A percentile compares a stretch with the other conserved stretches of the same genome.
phyloP scores from a whole-genome alignment of 2,888 invertebrate genomes.

The Ypsolopha scabrella region DNA sequence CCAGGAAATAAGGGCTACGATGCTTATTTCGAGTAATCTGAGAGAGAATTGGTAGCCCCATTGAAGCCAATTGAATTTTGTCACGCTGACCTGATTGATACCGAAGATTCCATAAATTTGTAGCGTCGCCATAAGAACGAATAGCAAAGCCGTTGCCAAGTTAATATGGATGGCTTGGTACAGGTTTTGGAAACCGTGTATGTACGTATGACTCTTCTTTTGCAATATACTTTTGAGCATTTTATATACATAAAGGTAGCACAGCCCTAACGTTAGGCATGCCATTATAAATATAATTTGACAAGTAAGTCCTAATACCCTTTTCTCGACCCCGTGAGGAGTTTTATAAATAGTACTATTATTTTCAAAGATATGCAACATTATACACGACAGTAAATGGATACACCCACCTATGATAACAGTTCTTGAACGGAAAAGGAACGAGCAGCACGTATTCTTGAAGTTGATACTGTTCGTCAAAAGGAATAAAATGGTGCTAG shows the following conservation, averaged over 20 bases:
- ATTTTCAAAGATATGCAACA: constrained; percentile 83
- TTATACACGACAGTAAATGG: constrained; percentile 84
- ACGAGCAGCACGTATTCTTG: constrained; percentile 77
- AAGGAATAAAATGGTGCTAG: constrained; percentile 87
- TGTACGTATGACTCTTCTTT: constrained; percentile 83
- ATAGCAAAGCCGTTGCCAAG: constrained; percentile 86
- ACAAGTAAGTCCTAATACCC: constrained; percentile 80
- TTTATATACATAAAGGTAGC: constrained; percentile 87
- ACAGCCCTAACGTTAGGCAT: constrained; percentile 84
- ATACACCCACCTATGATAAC: constrained; percentile 82
- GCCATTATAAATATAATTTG: constrained; percentile 89
- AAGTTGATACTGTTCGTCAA: constrained; percentile 83
- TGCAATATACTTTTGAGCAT: constrained; percentile 80
- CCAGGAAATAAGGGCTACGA: constrained; percentile 87
- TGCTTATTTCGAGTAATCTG: constrained; percentile 87
- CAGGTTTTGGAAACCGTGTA: constrained; percentile 83
- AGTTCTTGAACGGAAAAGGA: constrained; percentile 81
- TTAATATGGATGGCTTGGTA: constrained; percentile 92
- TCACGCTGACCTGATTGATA: constrained; percentile 66
- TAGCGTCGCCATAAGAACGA: constrained; percentile 84
- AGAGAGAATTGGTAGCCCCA: constrained; percentile 93
- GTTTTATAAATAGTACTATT: constrained; percentile 59
- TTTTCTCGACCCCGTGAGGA: constrained; percentile 58
- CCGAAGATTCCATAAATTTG: constrained; percentile 82
- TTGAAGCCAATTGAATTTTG: constrained; percentile 87